Percentiles rank a stretch among this genome's conserved stretches.
Conservation (phyloP, 2,888 invertebrate species). For the Tineola bisselliella region DNA sequence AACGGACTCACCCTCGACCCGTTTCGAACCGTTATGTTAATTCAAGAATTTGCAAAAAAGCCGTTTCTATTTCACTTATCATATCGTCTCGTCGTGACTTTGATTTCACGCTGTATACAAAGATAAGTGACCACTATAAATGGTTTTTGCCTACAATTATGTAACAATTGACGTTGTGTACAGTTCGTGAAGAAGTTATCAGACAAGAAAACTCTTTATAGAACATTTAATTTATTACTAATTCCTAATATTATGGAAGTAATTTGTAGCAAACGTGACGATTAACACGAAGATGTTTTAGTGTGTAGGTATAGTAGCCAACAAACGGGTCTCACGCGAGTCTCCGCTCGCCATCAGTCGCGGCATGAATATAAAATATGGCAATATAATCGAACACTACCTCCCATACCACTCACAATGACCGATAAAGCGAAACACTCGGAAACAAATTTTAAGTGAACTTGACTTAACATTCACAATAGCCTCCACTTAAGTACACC, state of each 20-base stretch:
- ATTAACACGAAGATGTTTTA: background rate
- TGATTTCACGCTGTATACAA: slow-evolving; percentile 49
- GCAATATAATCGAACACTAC: slow-evolving; percentile 40
- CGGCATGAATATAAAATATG: slow-evolving; percentile 60
- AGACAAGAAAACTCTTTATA: slow-evolving; percentile 19
- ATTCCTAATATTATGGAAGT: background rate
- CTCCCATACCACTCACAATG: slow-evolving; percentile 49
- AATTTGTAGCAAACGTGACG: background rate
- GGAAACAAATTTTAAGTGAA: slow-evolving; percentile 52
- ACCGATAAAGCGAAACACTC: slow-evolving; percentile 60
- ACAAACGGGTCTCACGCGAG: slow-evolving; percentile 23
- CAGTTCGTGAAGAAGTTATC: background rate
- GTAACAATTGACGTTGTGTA: slow-evolving; percentile 23
- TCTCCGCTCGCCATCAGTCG: slow-evolving; percentile 20
- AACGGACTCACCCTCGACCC: slow-evolving; percentile 17
- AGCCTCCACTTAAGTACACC: slow-evolving; percentile 21
- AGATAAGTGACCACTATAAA: slow-evolving; percentile 23
- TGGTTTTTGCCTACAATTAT: slow-evolving; percentile 39
- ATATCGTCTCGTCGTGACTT: slow-evolving; percentile 52
- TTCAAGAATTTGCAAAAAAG: slow-evolving; percentile 49
- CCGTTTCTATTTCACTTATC: slow-evolving; percentile 58
- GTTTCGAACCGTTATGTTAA: slow-evolving; percentile 49
- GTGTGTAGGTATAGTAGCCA: background rate
- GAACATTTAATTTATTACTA: background rate
- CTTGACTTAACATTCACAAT: slow-evolving; percentile 60